phyloP scores from a whole-genome alignment of 2,888 invertebrate species.

The Quadroppia sp. region DNA sequence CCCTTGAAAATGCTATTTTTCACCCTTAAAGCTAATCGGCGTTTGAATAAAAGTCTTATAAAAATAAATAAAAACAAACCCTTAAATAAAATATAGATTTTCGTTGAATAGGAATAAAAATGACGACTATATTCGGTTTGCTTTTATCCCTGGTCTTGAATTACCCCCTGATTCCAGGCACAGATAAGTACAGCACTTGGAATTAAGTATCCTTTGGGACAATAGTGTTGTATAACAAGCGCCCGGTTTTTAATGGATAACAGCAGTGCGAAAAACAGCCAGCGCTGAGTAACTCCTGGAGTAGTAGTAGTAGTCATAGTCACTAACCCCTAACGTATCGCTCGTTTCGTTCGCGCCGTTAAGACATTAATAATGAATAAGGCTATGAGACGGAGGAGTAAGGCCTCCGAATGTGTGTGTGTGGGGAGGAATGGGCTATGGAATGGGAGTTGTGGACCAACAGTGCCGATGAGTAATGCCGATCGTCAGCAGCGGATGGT shows the following conservation, averaged over 20 bases:
- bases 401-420: neutral
- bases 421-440: neutral
- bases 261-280: slow-evolving; percentile 19
- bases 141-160: no score
- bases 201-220: slow-evolving; percentile 31
- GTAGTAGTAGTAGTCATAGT: neutral
- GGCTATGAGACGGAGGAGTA: slow-evolving; percentile 2
- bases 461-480: slow-evolving; percentile 19
- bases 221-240: slow-evolving; percentile 10
- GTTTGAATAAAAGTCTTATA: no score
- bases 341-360: slow-evolving; percentile 30
- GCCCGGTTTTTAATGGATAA: neutral
- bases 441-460: neutral
- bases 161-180: no score
- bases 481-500: neutral
- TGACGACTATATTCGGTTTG: neutral
- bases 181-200: neutral
- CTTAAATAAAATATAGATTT: slow-evolving; percentile 2
- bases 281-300: neutral
- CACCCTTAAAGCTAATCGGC: no score
- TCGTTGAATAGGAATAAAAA: neutral
- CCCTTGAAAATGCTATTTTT: no score
- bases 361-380: slow-evolving; percentile 32
- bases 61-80: neutral
- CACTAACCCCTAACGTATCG: neutral